These are phyloP conservation scores for Ivindomyrus marchei DNA, from an alignment of 2,113 vertebrate species.

Conservation along the genomic window DNA sequence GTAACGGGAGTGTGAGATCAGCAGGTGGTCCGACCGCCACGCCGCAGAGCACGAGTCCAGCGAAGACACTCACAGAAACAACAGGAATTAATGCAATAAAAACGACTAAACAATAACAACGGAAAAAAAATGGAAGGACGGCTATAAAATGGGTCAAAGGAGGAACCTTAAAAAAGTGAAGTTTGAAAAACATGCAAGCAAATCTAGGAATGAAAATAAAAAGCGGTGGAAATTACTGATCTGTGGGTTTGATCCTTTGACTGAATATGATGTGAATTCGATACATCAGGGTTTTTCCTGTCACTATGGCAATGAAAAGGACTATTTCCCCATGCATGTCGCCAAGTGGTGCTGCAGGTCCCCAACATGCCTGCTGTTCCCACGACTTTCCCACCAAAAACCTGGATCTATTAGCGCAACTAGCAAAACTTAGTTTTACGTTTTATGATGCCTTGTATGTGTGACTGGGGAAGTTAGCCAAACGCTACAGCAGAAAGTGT, in stretches of 20 bases:
- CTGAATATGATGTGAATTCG: neutral
- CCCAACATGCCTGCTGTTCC: neutral
- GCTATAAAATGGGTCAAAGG: neutral
- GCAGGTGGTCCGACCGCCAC: neutral
- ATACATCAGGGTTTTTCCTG: neutral
- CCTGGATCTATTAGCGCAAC: neutral
- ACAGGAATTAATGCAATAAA: neutral
- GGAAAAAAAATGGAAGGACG: neutral
- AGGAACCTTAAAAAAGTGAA: neutral
- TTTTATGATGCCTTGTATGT: neutral
- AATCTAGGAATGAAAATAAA: neutral
- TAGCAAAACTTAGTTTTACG: neutral
- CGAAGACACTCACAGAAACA: neutral
- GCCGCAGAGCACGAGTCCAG: neutral
- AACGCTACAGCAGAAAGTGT: neutral
- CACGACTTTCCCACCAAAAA: neutral
- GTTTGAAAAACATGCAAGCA: neutral
- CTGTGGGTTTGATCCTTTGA: neutral
- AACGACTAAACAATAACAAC: neutral
- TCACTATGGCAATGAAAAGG: neutral
- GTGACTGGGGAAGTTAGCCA: neutral
- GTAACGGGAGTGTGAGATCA: neutral
- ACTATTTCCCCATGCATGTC: too few relatives aligned
- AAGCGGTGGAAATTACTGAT: neutral
- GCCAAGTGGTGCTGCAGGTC: neutral